phyloP scores from a whole-genome alignment of 2,113 vertebrate species.

The Mystacornis crossleyi region DNA sequence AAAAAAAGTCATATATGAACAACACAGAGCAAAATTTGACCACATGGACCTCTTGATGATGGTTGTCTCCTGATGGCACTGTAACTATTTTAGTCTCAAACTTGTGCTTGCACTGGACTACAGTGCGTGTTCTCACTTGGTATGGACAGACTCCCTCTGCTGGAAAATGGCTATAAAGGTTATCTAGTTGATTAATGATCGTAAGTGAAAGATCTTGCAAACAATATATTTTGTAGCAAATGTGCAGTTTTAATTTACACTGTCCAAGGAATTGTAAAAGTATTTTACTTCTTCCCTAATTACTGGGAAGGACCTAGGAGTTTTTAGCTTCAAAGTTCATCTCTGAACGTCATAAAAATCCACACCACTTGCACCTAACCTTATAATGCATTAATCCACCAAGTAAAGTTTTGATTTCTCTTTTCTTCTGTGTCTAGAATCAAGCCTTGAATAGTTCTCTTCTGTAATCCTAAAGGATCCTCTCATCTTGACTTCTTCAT shows the following conservation, averaged over 20 bases:
- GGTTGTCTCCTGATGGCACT: neutral
- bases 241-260: neutral
- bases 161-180: neutral
- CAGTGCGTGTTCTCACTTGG: accelerated
- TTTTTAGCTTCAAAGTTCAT: neutral
- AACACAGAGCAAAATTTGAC: neutral
- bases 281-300: neutral
- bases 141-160: constrained; percentile 11
- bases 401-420: neutral
- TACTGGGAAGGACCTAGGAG: neutral
- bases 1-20: neutral
- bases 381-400: neutral
- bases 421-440: neutral
- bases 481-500: constrained; percentile 14
- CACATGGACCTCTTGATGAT: neutral
- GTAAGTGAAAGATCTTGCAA: neutral
- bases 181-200: neutral
- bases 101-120: accelerated
- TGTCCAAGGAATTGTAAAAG: neutral
- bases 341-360: neutral
- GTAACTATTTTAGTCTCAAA: neutral
- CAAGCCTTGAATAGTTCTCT: neutral
- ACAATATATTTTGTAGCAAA: neutral
- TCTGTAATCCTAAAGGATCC: neutral
- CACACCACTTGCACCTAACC: neutral